These are phyloP conservation scores for Pogonomyrmex californicus DNA, from an alignment of 1,140 invertebrate species.

Conservation along the genomic window DNA sequence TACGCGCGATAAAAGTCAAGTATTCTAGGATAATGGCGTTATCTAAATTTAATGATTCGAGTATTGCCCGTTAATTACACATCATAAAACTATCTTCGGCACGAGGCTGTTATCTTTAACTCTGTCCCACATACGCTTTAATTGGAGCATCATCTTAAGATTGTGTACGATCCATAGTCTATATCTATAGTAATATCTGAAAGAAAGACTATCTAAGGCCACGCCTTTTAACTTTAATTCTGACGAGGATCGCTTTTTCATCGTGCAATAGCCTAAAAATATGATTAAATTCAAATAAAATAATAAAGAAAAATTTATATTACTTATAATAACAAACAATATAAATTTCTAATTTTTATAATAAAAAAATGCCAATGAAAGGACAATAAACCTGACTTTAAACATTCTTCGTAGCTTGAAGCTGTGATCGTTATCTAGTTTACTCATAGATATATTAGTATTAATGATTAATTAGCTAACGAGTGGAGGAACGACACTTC, in stretches of 20 bases:
- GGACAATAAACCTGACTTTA: neutral
- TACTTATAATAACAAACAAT: no score
- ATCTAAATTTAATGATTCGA: constrained; percentile 42
- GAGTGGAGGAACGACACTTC: neutral
- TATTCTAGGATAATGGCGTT: constrained; percentile 25
- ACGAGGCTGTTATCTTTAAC: constrained; percentile 34
- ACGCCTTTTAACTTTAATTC: neutral
- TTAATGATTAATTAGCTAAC: constrained; percentile 14
- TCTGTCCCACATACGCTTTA: constrained; percentile 38
- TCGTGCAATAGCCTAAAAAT: neutral
- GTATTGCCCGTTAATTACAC: constrained; percentile 31
- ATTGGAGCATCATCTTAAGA: constrained; percentile 22
- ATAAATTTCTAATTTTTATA: no score
- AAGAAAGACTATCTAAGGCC: neutral
- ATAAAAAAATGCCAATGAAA: neutral
- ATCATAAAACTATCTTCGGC: constrained; percentile 7
- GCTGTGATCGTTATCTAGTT: neutral
- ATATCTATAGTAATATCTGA: no score
- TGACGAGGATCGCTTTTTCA: neutral
- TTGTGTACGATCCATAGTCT: neutral
- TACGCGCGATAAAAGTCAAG: constrained; percentile 22
- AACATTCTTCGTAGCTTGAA: neutral
- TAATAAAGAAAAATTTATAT: neutral
- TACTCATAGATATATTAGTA: neutral
- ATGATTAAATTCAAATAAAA: neutral